phyloP scores from a whole-genome alignment of 2,888 invertebrate species.

The Fragum sueziense region DNA sequence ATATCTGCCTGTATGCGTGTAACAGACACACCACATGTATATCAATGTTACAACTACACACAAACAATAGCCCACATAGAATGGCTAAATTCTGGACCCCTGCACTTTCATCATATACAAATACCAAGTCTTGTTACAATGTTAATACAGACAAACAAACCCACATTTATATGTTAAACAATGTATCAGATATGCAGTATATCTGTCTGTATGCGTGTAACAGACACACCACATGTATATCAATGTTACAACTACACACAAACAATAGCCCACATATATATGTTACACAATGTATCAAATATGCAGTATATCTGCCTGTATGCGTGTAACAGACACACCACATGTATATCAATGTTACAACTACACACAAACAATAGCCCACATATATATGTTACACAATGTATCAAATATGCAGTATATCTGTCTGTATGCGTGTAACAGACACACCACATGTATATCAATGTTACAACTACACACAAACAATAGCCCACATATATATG shows the following conservation, averaged over 20 bases:
- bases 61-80: conserved; percentile 59
- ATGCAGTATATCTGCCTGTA: conserved; percentile 42
- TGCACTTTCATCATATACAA: conserved; percentile 44
- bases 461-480: conserved; percentile 21
- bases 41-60: too few relatives aligned
- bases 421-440: conserved; percentile 9
- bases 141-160: too few relatives aligned
- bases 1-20: too few relatives aligned
- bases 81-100: conserved; percentile 57
- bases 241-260: conserved; percentile 24
- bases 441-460: conserved; percentile 50
- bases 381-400: background rate
- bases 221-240: conserved; percentile 48
- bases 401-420: conserved; percentile 39
- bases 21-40: too few relatives aligned
- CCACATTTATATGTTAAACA: too few relatives aligned
- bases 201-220: conserved; percentile 17
- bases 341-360: conserved; percentile 39
- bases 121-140: conserved; percentile 41
- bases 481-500: background rate
- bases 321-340: conserved; percentile 28
- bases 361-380: conserved; percentile 14
- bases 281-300: background rate
- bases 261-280: background rate
- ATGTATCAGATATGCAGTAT: conserved; percentile 37